Evolutionary conservation across 1,140 invertebrate genomes (phyloP).

Genomic region (Drosophila ogumai): DNA sequence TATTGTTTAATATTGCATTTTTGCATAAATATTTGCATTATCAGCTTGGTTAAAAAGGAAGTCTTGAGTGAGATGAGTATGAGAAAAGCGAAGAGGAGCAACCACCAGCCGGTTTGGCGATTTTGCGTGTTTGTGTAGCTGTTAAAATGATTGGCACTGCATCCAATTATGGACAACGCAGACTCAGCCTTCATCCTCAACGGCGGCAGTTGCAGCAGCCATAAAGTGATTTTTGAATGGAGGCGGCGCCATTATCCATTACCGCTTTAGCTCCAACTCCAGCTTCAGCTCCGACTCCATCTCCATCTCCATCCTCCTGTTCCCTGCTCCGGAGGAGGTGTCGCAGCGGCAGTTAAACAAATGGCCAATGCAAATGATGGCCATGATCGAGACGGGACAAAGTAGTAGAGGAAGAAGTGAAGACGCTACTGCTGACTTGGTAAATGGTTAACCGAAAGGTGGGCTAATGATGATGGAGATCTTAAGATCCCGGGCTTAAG

Average conservation of each 20-base stretch:
- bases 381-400: slow-evolving; percentile 46
- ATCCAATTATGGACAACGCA: slow-evolving; percentile 73
- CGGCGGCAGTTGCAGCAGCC: slow-evolving; percentile 41
- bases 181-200: slow-evolving; percentile 22
- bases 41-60: slow-evolving; percentile 38
- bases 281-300: slow-evolving; percentile 8
- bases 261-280: slow-evolving; percentile 21
- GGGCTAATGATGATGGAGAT: slow-evolving; percentile 49
- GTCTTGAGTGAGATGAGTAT: slow-evolving; percentile 1
- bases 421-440: slow-evolving; percentile 34
- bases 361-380: slow-evolving; percentile 57
- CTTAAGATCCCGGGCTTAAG: slow-evolving; percentile 30
- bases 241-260: slow-evolving; percentile 68
- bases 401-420: slow-evolving; percentile 4
- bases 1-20: neutral
- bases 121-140: slow-evolving; percentile 78
- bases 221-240: slow-evolving; percentile 81
- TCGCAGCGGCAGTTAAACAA: slow-evolving; percentile 71
- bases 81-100: slow-evolving; percentile 16
- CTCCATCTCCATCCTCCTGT: slow-evolving; percentile 1
- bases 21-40: slow-evolving; percentile 62
- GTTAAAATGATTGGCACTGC: slow-evolving; percentile 83
- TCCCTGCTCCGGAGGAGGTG: slow-evolving; percentile 52
- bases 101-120: slow-evolving; percentile 33
- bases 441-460: slow-evolving; percentile 32